A percentile compares a stretch with the other conserved stretches of the same genome.
phyloP scores from a whole-genome alignment of 1,140 invertebrate species.

The Papilio aristodemus region DNA sequence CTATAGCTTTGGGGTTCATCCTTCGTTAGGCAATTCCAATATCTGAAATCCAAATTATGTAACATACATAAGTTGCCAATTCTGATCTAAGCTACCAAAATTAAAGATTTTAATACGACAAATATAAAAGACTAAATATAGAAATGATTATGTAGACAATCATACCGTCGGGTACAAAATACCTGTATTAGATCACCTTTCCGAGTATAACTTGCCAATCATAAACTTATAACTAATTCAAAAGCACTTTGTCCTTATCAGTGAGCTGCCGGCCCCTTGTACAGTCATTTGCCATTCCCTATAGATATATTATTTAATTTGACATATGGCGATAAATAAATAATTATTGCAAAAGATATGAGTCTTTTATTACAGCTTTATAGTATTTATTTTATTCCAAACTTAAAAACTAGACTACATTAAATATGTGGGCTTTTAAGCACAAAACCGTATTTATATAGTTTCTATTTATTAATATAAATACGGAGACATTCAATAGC shows the following conservation, averaged over 20 bases:
- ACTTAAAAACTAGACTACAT: background rate
- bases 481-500: too few species aligned
- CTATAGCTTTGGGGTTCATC: too few species aligned
- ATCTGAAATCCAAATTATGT: too few species aligned
- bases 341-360: conserved; percentile 4
- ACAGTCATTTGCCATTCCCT: background rate
- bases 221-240: conserved; percentile 17
- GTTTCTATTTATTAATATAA: too few species aligned
- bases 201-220: background rate
- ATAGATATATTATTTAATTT: background rate
- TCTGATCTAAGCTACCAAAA: background rate
- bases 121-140: background rate
- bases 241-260: conserved; percentile 13
- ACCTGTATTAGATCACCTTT: conserved; percentile 5
- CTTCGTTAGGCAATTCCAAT: too few species aligned
- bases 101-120: too few species aligned
- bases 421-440: background rate
- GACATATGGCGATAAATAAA: conserved; percentile 1
- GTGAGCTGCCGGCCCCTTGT: background rate
- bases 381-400: background rate
- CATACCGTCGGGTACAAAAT: background rate
- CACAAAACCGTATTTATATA: too few species aligned
- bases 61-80: too few species aligned
- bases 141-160: background rate
- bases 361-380: background rate